A percentile compares a stretch with the other conserved stretches of the same genome.
These are phyloP conservation scores for Vulpes ferrilata DNA, from an alignment of 2,113 vertebrate genomes.

Conservation along the genomic window DNA sequence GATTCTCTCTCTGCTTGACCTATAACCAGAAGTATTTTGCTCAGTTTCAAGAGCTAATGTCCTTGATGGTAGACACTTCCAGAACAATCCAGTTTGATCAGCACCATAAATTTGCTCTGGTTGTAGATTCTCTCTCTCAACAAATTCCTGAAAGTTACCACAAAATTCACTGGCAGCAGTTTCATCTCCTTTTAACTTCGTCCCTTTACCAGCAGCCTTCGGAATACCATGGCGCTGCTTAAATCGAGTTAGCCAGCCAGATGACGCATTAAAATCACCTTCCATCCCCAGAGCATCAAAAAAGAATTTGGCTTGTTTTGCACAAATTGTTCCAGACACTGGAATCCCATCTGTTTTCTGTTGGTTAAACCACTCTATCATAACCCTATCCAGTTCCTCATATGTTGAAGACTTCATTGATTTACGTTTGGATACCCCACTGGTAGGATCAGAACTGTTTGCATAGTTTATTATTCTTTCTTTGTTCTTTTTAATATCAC, in stretches of 20 bases:
- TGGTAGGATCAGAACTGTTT: constrained; percentile 80
- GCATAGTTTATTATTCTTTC: constrained; percentile 84
- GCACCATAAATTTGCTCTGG: constrained; percentile 84
- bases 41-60: constrained; percentile 74
- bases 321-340: constrained; percentile 81
- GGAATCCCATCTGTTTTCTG: constrained; percentile 81
- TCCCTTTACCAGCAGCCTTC: constrained; percentile 79
- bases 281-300: constrained; percentile 84
- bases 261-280: constrained; percentile 83
- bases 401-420: constrained; percentile 84
- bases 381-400: constrained; percentile 83
- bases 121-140: constrained; percentile 80
- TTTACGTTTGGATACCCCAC: constrained; percentile 81
- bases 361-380: constrained; percentile 85
- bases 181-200: constrained; percentile 81
- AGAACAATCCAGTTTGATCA: constrained; percentile 83
- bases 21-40: constrained; percentile 69
- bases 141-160: constrained; percentile 77
- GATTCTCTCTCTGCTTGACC: constrained; percentile 82
- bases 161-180: constrained; percentile 80
- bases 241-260: constrained; percentile 84
- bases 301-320: constrained; percentile 83
- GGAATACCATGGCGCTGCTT: constrained; percentile 84
- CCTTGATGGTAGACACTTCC: constrained; percentile 81
- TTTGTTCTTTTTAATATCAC: constrained; percentile 84